Conservation (phyloP, 2,797 vertebrate species). For the Gymnocypris eckloni region DNA sequence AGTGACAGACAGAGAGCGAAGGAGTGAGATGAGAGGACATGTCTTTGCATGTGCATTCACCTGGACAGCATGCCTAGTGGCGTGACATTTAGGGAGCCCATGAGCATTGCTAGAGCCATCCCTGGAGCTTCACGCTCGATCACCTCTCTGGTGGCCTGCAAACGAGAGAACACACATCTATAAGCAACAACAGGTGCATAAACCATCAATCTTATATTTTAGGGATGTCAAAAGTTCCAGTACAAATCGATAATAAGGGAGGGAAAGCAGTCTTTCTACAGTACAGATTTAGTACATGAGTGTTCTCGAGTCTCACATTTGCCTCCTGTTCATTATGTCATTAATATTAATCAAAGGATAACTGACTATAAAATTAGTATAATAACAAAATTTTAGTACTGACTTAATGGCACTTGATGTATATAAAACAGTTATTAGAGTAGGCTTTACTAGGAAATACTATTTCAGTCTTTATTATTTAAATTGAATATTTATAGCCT, state of each 20-base stretch:
- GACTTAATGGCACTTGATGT: too few relatives aligned
- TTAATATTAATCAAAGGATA: not conserved
- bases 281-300: not conserved
- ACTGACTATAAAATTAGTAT: too few relatives aligned
- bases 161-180: conserved; percentile 28
- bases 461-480: not conserved
- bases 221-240: conserved; percentile 7
- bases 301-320: not conserved
- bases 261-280: not conserved
- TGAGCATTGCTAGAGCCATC: conserved; percentile 98
- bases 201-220: conserved; percentile 6
- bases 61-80: conserved; percentile 94
- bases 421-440: too few relatives aligned
- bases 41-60: conserved; percentile 51
- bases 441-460: too few relatives aligned
- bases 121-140: conserved; percentile 97
- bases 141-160: conserved; percentile 97
- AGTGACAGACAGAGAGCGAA: conserved; percentile 15
- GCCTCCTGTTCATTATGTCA: not conserved
- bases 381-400: too few relatives aligned
- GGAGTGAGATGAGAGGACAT: conserved; percentile 26
- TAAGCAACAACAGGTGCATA: not conserved
- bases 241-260: not conserved
- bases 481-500: not conserved
- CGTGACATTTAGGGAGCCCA: conserved; percentile 98